Evolutionary conservation across 2,113 vertebrate species (phyloP).

Genomic region (Otus sunia): DNA sequence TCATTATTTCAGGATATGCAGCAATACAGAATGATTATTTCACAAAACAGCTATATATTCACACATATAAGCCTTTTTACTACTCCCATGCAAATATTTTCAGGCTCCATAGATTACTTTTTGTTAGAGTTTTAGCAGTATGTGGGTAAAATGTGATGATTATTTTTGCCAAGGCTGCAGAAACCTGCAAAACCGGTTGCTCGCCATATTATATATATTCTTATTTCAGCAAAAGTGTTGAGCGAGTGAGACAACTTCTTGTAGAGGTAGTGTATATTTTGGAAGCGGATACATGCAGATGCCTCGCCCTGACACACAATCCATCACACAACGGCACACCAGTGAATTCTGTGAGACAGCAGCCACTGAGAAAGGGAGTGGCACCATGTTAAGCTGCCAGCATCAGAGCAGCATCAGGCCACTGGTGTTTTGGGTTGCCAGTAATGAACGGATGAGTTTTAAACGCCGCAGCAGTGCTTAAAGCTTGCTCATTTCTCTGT

Average conservation of each 20-base stretch:
- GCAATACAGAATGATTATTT: not conserved
- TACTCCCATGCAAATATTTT: not conserved
- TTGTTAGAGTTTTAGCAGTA: not conserved
- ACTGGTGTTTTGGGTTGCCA: not conserved
- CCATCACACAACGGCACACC: not conserved
- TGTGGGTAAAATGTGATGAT: not conserved
- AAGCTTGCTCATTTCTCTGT: not conserved
- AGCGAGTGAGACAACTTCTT: not conserved
- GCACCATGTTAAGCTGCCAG: not conserved
- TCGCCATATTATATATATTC: not conserved
- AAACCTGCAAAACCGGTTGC: not conserved
- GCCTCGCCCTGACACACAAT: not conserved
- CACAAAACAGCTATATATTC: rapidly evolving
- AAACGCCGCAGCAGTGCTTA: not conserved
- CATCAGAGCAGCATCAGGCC: not conserved
- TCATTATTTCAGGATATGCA: not conserved
- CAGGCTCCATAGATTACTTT: not conserved
- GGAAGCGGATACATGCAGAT: rapidly evolving
- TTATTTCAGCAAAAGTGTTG: not conserved
- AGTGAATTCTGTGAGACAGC: not conserved
- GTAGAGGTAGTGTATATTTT: not conserved
- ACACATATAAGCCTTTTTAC: rapidly evolving
- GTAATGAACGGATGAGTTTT: not conserved
- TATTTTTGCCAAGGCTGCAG: not conserved
- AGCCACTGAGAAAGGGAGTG: not conserved